Percentiles rank a stretch among this genome's conserved stretches.
Evolutionary conservation across 2,888 invertebrate genomes (phyloP).

Genomic region (Asteroscopus sphinx): DNA sequence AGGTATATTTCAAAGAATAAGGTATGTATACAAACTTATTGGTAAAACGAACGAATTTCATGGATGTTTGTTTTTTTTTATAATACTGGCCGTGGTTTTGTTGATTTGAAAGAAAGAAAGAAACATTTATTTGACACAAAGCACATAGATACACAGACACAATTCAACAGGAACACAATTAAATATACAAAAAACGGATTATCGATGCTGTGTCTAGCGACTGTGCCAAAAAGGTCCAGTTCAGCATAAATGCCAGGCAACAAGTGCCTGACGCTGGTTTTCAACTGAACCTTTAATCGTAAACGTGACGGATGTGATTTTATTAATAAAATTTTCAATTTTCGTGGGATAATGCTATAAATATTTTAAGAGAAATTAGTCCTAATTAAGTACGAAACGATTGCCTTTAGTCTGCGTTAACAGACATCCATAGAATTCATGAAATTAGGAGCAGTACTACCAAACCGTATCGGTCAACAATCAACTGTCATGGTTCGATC

Average conservation of each 20-base stretch:
- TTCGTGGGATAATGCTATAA: no score
- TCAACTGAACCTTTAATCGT: no score
- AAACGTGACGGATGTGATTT: no score
- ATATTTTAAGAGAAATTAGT: neutral
- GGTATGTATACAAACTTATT: constrained; percentile 4
- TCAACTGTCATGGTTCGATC: constrained; percentile 55
- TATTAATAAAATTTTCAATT: neutral
- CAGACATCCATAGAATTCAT: constrained; percentile 34
- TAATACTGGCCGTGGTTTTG: constrained; percentile 33
- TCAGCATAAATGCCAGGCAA: no score
- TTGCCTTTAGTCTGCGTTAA: neutral
- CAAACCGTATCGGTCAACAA: constrained; percentile 35
- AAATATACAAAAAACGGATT: no score
- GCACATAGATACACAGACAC: no score
- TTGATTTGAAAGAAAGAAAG: neutral
- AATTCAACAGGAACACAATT: no score
- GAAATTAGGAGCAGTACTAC: constrained; percentile 17
- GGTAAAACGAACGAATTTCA: constrained; percentile 3
- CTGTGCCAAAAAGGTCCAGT: no score
- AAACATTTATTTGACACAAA: no score
- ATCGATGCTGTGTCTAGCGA: no score
- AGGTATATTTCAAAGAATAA: neutral
- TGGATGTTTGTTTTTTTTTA: constrained; percentile 19
- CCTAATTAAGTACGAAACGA: constrained; percentile 21
- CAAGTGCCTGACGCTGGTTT: no score